These are phyloP conservation scores for Malurus alboscapulatus DNA, from an alignment of 2,113 vertebrate species.

Conservation along the genomic window DNA sequence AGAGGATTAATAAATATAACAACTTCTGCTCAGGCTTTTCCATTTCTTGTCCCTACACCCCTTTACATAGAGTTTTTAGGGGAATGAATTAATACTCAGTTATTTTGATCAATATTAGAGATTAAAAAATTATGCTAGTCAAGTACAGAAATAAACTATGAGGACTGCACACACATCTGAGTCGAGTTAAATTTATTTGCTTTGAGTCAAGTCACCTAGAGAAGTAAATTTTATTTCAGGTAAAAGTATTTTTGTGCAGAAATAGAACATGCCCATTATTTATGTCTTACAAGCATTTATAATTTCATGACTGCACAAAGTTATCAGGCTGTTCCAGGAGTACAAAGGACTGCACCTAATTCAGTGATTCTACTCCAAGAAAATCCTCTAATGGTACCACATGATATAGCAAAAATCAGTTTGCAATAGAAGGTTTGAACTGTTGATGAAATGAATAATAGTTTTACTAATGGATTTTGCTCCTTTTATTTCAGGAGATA, in stretches of 20 bases:
- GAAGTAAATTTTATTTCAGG: slow-evolving; percentile 26
- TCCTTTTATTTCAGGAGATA: neutral
- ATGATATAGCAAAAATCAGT: neutral
- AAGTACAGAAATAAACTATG: neutral
- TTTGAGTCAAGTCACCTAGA: neutral
- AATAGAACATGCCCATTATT: neutral
- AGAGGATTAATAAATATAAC: neutral
- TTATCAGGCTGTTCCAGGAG: neutral
- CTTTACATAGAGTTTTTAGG: neutral
- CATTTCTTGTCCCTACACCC: neutral
- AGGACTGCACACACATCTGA: neutral
- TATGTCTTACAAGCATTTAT: neutral
- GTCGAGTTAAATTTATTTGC: neutral
- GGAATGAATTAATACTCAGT: neutral
- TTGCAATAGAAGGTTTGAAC: neutral
- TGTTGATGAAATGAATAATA: neutral
- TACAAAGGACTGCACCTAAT: neutral
- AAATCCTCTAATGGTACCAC: neutral
- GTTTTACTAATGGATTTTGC: neutral
- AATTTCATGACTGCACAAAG: neutral
- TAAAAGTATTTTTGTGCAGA: slow-evolving; percentile 28
- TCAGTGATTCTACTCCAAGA: neutral
- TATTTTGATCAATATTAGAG: slow-evolving; percentile 23
- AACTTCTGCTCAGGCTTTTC: neutral
- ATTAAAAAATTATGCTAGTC: neutral